Conservation (phyloP, 92 coral and sea anemone genomes). For the Pocillopora meandrina region DNA sequence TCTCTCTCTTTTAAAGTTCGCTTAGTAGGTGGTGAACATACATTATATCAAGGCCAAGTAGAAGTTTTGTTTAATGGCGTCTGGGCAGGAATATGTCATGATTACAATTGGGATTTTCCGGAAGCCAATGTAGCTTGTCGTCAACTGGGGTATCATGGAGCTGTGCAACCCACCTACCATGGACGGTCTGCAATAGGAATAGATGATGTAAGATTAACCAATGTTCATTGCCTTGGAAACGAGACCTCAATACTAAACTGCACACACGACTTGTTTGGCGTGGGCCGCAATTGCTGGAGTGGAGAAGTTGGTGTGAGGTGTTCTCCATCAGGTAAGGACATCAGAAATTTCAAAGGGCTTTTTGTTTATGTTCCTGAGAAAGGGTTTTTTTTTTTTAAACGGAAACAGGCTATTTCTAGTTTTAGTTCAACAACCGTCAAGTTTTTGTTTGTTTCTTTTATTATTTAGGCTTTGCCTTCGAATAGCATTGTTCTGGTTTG, state of each 20-base stretch:
- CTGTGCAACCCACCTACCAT: neutral
- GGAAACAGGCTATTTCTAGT: no score
- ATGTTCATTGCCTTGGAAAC: slow-evolving; percentile 9
- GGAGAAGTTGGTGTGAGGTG: neutral
- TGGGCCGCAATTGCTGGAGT: neutral
- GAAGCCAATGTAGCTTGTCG: slow-evolving; percentile 47
- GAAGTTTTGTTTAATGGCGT: slow-evolving; percentile 28
- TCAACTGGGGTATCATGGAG: slow-evolving; percentile 20
- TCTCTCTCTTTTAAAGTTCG: neutral
- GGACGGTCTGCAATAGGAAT: neutral
- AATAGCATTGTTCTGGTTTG: no score
- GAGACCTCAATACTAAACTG: slow-evolving; percentile 14
- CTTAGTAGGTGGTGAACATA: neutral
- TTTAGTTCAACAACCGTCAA: no score
- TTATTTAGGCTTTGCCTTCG: no score
- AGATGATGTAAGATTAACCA: neutral
- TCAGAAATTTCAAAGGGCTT: neutral
- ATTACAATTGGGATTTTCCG: neutral
- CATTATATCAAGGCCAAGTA: slow-evolving; percentile 9
- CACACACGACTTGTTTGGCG: neutral
- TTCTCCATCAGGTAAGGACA: slow-evolving; percentile 5
- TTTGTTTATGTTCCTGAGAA: no score
- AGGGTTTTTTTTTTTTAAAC: no score
- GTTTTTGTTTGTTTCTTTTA: no score
- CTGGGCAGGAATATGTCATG: slow-evolving; percentile 39